Evolutionary conservation across 37 sponge, comb jelly and placozoan species (phyloP).

Genomic region (Aphrocallistes beatrix): DNA sequence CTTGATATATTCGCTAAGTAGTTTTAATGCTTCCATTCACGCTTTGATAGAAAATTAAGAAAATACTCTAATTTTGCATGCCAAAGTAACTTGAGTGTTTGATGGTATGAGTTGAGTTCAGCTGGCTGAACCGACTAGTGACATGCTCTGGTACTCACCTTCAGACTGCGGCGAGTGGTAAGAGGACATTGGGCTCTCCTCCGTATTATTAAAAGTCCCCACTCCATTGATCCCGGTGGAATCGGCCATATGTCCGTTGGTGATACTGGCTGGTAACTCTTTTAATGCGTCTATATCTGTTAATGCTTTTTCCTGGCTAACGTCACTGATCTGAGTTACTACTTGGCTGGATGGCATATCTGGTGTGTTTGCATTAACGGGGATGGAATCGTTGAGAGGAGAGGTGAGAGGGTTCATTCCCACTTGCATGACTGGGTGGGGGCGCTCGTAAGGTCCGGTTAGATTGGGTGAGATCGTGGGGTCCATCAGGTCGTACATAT

Average conservation of each 20-base stretch:
- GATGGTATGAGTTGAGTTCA: neutral
- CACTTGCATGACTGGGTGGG: neutral
- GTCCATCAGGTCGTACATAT: neutral
- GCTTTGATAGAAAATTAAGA: neutral
- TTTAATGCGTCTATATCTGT: neutral
- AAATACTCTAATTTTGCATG: neutral
- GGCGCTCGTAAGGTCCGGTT: neutral
- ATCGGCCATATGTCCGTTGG: neutral
- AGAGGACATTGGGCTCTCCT: neutral
- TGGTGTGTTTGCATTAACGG: neutral
- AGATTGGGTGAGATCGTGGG: neutral
- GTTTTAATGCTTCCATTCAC: conserved; percentile 11
- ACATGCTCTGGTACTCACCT: conserved; percentile 9
- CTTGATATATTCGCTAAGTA: neutral
- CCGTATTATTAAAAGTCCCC: neutral
- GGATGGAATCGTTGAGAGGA: neutral
- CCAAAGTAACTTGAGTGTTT: neutral
- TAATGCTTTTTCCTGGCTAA: neutral
- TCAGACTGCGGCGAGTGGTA: neutral
- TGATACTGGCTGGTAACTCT: too few species aligned
- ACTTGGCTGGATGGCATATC: neutral
- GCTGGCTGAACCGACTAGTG: conserved; percentile 14
- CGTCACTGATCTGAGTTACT: too few species aligned
- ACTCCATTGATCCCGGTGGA: neutral
- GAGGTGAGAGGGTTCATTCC: neutral